A percentile compares a stretch with the other conserved stretches of the same genome.
Conservation (phyloP, 2,113 vertebrate species). For the Mastomys natalensis region DNA sequence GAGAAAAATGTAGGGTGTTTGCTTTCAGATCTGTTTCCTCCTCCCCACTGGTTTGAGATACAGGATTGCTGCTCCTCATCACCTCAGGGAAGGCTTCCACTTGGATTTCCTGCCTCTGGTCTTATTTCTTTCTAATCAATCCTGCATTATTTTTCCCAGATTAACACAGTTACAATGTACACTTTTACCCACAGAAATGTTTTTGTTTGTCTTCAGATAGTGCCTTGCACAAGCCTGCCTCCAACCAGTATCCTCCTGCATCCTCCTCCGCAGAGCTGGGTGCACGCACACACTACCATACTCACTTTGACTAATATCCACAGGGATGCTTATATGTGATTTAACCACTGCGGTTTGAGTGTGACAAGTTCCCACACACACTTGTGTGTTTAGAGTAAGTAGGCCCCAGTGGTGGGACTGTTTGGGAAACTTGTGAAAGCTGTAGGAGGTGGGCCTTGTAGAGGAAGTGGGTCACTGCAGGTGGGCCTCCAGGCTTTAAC, state of each 20-base stretch:
- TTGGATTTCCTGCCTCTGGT: neutral
- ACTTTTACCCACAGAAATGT: neutral
- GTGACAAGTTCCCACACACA: neutral
- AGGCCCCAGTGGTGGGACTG: neutral
- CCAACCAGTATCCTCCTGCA: neutral
- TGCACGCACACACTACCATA: too few species aligned
- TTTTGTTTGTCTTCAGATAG: neutral
- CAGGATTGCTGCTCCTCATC: neutral
- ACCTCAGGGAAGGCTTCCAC: neutral
- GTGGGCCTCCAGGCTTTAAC: neutral
- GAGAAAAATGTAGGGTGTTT: neutral
- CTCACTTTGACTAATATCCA: neutral
- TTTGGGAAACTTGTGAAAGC: neutral
- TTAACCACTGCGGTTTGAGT: neutral
- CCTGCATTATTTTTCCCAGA: neutral
- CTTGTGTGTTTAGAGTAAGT: neutral
- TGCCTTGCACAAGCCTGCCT: neutral
- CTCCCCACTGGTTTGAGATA: neutral
- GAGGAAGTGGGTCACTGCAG: neutral
- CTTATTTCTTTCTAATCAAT: neutral
- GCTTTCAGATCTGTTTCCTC: neutral
- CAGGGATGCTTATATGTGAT: neutral
- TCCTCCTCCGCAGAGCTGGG: neutral
- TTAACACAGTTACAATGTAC: neutral
- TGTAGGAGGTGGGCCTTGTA: neutral